Conservation (phyloP, 2,888 invertebrate genomes). For the Ennomos fuscantarius region DNA sequence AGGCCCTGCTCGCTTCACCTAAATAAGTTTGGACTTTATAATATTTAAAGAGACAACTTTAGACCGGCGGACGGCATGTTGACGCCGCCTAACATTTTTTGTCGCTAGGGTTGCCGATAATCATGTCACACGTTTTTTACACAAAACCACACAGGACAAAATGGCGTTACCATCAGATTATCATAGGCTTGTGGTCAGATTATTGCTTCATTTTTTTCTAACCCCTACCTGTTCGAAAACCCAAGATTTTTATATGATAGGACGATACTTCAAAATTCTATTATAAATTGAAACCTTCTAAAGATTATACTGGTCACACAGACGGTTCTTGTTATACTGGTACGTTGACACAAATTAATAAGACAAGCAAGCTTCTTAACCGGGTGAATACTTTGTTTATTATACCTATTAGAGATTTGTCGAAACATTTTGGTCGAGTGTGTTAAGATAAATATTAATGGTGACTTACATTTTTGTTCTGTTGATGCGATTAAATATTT, state of each 20-base stretch:
- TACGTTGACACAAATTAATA: conserved; percentile 73
- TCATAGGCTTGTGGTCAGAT: conserved; percentile 80
- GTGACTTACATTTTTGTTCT: conserved; percentile 58
- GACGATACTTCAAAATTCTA: conserved; percentile 64
- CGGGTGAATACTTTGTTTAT: conserved; percentile 82
- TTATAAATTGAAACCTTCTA: conserved; percentile 46
- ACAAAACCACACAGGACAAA: conserved; percentile 83
- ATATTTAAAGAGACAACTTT: not conserved
- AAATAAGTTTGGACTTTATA: too few relatives aligned
- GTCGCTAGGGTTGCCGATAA: conserved; percentile 72
- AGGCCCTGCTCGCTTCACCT: too few relatives aligned
- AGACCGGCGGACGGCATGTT: conserved; percentile 46
- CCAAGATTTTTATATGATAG: conserved; percentile 70
- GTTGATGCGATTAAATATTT: conserved; percentile 62
- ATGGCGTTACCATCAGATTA: conserved; percentile 85
- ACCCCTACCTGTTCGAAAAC: conserved; percentile 76
- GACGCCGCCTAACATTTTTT: conserved; percentile 63
- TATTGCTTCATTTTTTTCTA: conserved; percentile 81
- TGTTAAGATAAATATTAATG: conserved; percentile 71
- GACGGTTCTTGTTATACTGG: conserved; percentile 48
- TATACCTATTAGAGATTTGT: conserved; percentile 83
- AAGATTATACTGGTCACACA: not conserved
- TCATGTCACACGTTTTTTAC: conserved; percentile 83
- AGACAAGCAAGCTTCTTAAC: conserved; percentile 82
- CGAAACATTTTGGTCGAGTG: conserved; percentile 75